Percentiles rank a stretch among this genome's conserved stretches.
These are phyloP conservation scores for Thomomys bottae DNA, from an alignment of 2,113 vertebrate species.

Conservation along the genomic window DNA sequence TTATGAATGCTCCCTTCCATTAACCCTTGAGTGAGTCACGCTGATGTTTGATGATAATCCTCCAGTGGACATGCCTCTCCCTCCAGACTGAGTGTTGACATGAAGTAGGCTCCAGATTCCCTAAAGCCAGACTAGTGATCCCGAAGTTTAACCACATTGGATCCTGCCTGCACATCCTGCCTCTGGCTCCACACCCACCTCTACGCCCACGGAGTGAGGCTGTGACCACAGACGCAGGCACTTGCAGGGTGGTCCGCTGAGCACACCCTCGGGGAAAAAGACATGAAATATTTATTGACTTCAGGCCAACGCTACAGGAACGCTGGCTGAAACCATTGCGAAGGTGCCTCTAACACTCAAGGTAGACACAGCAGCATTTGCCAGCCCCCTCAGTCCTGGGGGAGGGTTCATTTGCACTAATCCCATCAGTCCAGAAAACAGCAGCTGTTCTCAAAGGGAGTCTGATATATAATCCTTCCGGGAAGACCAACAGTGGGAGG, in stretches of 20 bases:
- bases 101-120: constrained; percentile 68
- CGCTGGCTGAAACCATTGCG: constrained; percentile 47
- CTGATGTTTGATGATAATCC: constrained; percentile 70
- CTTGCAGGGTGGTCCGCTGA: constrained; percentile 78
- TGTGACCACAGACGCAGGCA: constrained; percentile 68
- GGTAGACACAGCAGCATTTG: constrained; percentile 53
- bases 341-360: constrained; percentile 45
- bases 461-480: constrained; percentile 59
- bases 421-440: constrained; percentile 35
- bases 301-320: constrained; percentile 59
- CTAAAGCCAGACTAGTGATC: constrained; percentile 73
- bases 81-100: constrained; percentile 70
- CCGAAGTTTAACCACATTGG: constrained; percentile 66
- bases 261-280: constrained; percentile 62
- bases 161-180: constrained; percentile 63
- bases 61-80: constrained; percentile 62
- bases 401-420: constrained; percentile 54
- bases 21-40: constrained; percentile 75
- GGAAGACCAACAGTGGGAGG: constrained; percentile 51
- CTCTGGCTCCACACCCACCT: constrained; percentile 73
- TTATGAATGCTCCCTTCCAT: constrained; percentile 65
- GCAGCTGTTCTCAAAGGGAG: constrained; percentile 70
- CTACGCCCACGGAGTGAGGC: constrained; percentile 63
- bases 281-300: constrained; percentile 74
- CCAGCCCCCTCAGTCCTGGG: constrained; percentile 66